These are phyloP conservation scores for Diorhabda sublineata DNA, from an alignment of 1,140 invertebrate species.

Conservation along the genomic window DNA sequence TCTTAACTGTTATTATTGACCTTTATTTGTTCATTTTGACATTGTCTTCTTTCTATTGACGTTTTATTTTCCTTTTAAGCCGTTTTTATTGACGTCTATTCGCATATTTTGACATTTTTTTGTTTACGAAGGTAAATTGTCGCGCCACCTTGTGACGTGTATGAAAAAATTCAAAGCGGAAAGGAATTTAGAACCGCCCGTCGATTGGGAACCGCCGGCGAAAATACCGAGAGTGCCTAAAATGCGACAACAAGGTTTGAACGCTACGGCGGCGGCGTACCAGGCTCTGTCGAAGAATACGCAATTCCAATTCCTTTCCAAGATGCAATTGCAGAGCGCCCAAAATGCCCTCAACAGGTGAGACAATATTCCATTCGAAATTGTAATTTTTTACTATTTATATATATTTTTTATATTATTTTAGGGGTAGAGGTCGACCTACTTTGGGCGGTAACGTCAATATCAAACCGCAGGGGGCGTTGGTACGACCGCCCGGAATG, in stretches of 20 bases:
- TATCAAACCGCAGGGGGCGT: constrained; percentile 26
- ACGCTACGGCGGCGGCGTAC: constrained; percentile 44
- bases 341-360: constrained; percentile 11
- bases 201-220: constrained; percentile 88
- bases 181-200: constrained; percentile 66
- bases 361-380: neutral
- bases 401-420: neutral
- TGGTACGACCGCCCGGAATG: constrained; percentile 47
- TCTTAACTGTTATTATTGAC: no score
- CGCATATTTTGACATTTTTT: no score
- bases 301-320: constrained; percentile 47
- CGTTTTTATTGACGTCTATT: no score
- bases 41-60: no score
- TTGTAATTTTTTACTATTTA: neutral
- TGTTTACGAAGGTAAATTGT: constrained; percentile 65
- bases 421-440: constrained; percentile 47
- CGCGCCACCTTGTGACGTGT: constrained; percentile 83
- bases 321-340: constrained; percentile 32
- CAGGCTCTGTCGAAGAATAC: constrained; percentile 47
- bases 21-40: no score
- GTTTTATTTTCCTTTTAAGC: no score
- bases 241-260: constrained; percentile 48
- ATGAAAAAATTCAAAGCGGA: constrained; percentile 86
- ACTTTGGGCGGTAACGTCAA: constrained; percentile 30
- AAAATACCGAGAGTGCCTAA: constrained; percentile 77